A percentile compares a stretch with the other conserved stretches of the same genome.
These are phyloP conservation scores for Pomacea canaliculata DNA, from an alignment of 2,888 invertebrate species.

Conservation along the genomic window DNA sequence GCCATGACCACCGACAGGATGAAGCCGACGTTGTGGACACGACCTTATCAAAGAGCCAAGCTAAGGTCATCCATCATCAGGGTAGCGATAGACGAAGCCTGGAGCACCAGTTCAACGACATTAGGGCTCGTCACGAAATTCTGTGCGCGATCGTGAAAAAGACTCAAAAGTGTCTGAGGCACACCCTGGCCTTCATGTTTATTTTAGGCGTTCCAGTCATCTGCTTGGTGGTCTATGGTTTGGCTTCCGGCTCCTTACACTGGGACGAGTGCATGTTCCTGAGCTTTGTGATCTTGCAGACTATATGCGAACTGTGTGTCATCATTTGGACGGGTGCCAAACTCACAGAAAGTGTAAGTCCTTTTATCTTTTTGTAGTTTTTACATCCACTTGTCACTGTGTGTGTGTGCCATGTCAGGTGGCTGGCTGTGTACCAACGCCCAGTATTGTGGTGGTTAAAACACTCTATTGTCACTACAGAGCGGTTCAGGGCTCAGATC, in stretches of 20 bases:
- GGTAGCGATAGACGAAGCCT: not conserved
- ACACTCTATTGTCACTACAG: too few relatives aligned
- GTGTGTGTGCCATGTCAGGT: too few relatives aligned
- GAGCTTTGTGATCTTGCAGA: not conserved
- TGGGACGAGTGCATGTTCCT: not conserved
- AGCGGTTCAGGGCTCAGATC: too few relatives aligned
- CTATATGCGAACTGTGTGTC: not conserved
- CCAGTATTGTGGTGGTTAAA: too few relatives aligned
- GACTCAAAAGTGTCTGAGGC: not conserved
- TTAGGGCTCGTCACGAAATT: not conserved
- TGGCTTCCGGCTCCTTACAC: not conserved
- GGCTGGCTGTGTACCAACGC: too few relatives aligned
- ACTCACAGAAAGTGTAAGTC: not conserved
- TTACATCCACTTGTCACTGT: not conserved
- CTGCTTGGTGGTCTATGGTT: not conserved
- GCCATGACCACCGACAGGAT: too few relatives aligned
- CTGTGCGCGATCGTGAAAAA: not conserved
- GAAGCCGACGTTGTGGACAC: too few relatives aligned
- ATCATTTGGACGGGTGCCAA: not conserved
- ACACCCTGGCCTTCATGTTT: not conserved
- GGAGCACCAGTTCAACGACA: not conserved
- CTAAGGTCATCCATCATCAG: too few relatives aligned
- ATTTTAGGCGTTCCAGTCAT: not conserved
- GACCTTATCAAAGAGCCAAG: too few relatives aligned
- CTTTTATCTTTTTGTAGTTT: not conserved